Base-by-base conservation (phyloP, 2,113 vertebrate species). In the Taurulus bubalis region DNA sequence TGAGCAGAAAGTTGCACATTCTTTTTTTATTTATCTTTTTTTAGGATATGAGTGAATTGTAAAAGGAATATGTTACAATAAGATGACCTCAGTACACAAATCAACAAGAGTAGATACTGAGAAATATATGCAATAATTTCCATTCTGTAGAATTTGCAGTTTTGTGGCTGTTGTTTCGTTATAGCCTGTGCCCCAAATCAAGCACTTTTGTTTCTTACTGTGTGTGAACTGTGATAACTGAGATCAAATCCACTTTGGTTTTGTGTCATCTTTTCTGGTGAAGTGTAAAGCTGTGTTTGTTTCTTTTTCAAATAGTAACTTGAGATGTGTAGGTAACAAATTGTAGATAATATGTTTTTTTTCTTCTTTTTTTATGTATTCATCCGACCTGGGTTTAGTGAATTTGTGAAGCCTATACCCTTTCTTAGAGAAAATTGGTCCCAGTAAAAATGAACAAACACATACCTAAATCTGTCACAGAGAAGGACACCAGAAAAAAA, bases 121-220 rank as follows among this genome's bases (percentile, higher is more conserved):
- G 77, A 87, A 83, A 85, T 87, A 79, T 89, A 90, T 89, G 89
- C 85, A 90, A 85, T 87, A 34, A 82, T 82, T 87, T 87, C 2
- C 74, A 28, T 77, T 87, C 42, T 66, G 66, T 84, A 58, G 60
- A 80, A 58, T 74, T 78, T 67, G 64, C 73, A 26, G 69, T 79
- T 64, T 74, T 69, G 26, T 79, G 18, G 40, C 79, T 71, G 38
- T 53, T 7, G 47, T 83, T 75, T 79, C 65, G 56, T 68, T 71
- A 49, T 42, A 73, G 51, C 26, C 28, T 88, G 26, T 62, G 49
- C 60, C 36, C 64, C 22, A 80, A 86, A 87, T 85, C 32, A 87
- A 89, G 85, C 88, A 92, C 82, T 88, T 56, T 86, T 90, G 66
- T 86, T 78, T 80, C 26, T 73, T 74, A 59, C 20, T 74, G 47